Conservation (phyloP, 2,113 vertebrate species). For the Callaeas wilsoni region DNA sequence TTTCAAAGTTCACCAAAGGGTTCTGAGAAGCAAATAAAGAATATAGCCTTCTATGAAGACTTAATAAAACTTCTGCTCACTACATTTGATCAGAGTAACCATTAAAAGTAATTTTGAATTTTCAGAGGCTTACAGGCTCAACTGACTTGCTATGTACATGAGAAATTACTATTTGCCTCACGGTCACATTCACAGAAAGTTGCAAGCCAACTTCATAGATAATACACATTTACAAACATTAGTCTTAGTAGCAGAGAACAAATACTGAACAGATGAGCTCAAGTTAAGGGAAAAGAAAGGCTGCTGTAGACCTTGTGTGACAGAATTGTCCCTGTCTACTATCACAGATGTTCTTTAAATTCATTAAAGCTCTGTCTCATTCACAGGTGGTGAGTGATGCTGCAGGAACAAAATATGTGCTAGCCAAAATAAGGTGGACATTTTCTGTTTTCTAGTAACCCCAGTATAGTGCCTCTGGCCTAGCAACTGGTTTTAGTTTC, state of each 20-base stretch:
- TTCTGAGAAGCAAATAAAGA: neutral
- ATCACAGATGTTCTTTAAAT: neutral
- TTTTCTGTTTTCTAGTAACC: neutral
- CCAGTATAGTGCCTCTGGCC: neutral
- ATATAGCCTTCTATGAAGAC: neutral
- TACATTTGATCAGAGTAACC: neutral
- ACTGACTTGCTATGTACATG: neutral
- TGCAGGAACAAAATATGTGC: neutral
- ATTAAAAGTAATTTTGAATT: neutral
- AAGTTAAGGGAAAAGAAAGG: neutral
- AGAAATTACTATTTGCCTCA: neutral
- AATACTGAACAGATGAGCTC: neutral
- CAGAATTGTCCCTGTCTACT: neutral
- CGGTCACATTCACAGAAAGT: neutral
- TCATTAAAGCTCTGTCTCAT: neutral
- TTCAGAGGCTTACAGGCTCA: neutral
- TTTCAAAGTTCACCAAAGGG: neutral
- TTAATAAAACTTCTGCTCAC: neutral
- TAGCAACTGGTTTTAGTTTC: neutral
- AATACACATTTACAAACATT: neutral
- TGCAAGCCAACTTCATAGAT: neutral
- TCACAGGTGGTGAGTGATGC: neutral
- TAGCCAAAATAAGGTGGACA: neutral
- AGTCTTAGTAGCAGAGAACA: neutral
- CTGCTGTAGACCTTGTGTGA: neutral